Evolutionary conservation across 2,888 invertebrate genomes (phyloP).

Genomic region (Cotesia congregata): DNA sequence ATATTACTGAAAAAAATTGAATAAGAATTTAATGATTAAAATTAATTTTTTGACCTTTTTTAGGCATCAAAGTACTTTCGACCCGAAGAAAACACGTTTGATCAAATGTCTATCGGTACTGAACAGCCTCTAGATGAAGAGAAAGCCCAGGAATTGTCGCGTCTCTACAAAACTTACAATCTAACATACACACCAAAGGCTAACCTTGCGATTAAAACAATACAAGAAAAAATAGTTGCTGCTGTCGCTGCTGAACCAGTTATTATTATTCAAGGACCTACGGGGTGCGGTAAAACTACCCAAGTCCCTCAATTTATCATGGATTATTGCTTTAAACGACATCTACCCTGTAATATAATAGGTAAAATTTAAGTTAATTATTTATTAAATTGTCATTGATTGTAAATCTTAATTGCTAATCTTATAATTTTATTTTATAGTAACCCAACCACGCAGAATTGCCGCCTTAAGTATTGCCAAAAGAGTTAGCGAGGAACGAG

Average conservation of each 20-base stretch:
- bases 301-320: slow-evolving; percentile 91
- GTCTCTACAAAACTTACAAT: slow-evolving; percentile 64
- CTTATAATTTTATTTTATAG: slow-evolving; percentile 61
- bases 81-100: slow-evolving; percentile 47
- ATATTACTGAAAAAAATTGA: slow-evolving; percentile 1
- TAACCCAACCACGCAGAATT: slow-evolving; percentile 94
- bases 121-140: slow-evolving; percentile 49
- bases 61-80: slow-evolving; percentile 29
- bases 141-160: slow-evolving; percentile 50
- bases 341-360: slow-evolving; percentile 84
- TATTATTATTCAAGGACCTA: slow-evolving; percentile 89
- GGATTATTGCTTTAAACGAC: slow-evolving; percentile 79
- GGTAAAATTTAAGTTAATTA: slow-evolving; percentile 49
- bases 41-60: neutral
- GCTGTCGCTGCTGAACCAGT: slow-evolving; percentile 80
- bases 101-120: slow-evolving; percentile 60
- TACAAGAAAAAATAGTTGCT: slow-evolving; percentile 76
- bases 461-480: slow-evolving; percentile 92
- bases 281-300: slow-evolving; percentile 96
- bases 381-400: slow-evolving; percentile 6
- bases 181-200: slow-evolving; percentile 58
- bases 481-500: slow-evolving; percentile 86
- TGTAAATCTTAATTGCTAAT: neutral
- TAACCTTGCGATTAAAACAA: slow-evolving; percentile 59
- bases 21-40: neutral